phyloP scores from a whole-genome alignment of 2,888 invertebrate genomes.

The Diplolepis rosae region DNA sequence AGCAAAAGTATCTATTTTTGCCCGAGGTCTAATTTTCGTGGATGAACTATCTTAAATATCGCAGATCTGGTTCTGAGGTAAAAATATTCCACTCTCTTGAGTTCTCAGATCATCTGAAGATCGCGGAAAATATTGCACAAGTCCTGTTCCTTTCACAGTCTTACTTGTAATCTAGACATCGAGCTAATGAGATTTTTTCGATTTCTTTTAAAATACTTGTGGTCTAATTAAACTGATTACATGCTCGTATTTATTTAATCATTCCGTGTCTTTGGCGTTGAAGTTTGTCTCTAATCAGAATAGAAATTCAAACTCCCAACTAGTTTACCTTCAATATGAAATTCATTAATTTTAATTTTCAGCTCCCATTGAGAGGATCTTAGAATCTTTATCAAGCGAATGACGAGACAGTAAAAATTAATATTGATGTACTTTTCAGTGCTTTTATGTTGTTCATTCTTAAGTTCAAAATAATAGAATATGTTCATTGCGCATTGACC shows the following conservation, averaged over 20 bases:
- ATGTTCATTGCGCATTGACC: constrained; percentile 29
- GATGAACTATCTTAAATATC: no score
- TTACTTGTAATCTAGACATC: neutral
- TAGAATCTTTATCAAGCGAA: neutral
- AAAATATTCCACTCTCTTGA: neutral
- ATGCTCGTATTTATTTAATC: neutral
- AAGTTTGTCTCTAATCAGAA: neutral
- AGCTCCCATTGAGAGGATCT: neutral
- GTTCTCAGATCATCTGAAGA: neutral
- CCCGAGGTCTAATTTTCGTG: no score
- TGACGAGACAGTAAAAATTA: neutral
- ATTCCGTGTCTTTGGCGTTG: neutral
- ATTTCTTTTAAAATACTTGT: neutral
- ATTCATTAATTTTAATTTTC: neutral
- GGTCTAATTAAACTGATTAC: neutral
- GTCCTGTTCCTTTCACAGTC: neutral
- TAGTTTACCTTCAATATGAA: no score
- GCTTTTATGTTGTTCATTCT: neutral
- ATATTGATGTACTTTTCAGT: neutral
- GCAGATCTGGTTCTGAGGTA: no score
- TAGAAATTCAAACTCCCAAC: neutral
- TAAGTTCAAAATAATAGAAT: constrained; percentile 1
- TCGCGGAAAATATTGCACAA: neutral
- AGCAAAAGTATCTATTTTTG: no score
- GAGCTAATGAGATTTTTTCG: neutral